Evolutionary conservation across 2,113 vertebrate genomes (phyloP).

Genomic region (Brachypteracias leptosomus): DNA sequence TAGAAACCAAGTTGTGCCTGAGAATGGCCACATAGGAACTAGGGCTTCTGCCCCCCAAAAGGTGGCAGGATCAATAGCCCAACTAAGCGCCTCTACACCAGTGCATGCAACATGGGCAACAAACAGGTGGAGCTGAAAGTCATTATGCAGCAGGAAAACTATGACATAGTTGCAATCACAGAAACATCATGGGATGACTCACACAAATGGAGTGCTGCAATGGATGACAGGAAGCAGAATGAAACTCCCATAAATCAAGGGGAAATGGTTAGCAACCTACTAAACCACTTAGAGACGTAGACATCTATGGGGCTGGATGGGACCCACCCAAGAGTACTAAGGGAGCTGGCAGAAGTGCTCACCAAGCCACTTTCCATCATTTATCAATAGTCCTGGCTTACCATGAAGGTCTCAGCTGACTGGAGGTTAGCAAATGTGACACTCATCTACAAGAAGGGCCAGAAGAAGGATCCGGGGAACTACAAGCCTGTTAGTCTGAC

Average conservation of each 20-base stretch:
- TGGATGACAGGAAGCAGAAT: not conserved
- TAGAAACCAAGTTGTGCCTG: not conserved
- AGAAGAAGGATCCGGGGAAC: not conserved
- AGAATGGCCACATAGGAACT: not conserved
- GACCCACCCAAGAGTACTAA: not conserved
- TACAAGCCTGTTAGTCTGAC: not conserved
- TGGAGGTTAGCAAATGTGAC: not conserved
- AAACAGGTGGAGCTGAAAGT: not conserved
- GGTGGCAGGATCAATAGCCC: no score
- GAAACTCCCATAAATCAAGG: not conserved
- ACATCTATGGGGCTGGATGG: not conserved
- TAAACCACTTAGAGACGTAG: not conserved
- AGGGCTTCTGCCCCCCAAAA: not conserved
- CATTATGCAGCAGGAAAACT: not conserved
- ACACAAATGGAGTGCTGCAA: not conserved
- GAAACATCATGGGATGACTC: not conserved
- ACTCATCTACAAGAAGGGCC: not conserved
- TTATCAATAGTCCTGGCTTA: not conserved
- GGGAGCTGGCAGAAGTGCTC: not conserved
- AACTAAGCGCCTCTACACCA: not conserved
- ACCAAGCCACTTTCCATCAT: not conserved
- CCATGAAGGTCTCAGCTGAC: not conserved
- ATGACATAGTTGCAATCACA: not conserved
- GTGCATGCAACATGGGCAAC: not conserved
- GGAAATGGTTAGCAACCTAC: not conserved